These are phyloP conservation scores for Calephelis virginiensis DNA, from an alignment of 1,140 invertebrate species.

Conservation along the genomic window DNA sequence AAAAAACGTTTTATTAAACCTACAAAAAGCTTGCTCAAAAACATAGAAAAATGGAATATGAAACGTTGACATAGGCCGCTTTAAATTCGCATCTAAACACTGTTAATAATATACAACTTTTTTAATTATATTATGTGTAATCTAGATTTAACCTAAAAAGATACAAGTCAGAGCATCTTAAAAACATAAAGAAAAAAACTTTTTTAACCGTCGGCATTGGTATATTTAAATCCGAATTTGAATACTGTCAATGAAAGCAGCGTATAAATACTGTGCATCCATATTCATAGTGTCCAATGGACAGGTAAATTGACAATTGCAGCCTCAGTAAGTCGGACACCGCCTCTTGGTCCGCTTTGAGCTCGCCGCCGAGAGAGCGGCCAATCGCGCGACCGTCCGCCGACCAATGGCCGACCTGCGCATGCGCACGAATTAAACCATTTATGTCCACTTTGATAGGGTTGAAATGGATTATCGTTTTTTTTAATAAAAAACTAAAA, in stretches of 20 bases:
- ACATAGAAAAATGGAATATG: no score
- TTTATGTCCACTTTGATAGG: constrained; percentile 48
- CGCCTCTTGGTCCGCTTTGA: constrained; percentile 58
- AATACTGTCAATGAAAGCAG: constrained; percentile 24
- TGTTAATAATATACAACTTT: no score
- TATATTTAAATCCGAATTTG: constrained; percentile 24
- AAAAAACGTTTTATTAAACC: no score
- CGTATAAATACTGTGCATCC: constrained; percentile 31
- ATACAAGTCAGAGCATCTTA: no score
- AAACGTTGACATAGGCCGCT: no score
- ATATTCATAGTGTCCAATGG: constrained; percentile 55
- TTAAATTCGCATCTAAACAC: no score
- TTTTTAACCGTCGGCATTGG: constrained; percentile 14
- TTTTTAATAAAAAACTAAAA: background rate
- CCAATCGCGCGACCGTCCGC: constrained; percentile 33
- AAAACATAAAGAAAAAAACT: background rate
- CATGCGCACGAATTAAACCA: constrained; percentile 49
- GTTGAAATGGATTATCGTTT: constrained; percentile 27
- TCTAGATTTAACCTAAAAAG: no score
- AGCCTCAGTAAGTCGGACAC: constrained; percentile 44
- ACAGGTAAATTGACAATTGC: constrained; percentile 56
- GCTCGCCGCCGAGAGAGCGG: constrained; percentile 39
- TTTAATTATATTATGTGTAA: no score
- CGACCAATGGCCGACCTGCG: constrained; percentile 56
- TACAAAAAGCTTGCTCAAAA: no score